A percentile compares a stretch with the other conserved stretches of the same genome.
phyloP scores from a whole-genome alignment of 2,888 invertebrate genomes.

The Drosophila kambysellisi region DNA sequence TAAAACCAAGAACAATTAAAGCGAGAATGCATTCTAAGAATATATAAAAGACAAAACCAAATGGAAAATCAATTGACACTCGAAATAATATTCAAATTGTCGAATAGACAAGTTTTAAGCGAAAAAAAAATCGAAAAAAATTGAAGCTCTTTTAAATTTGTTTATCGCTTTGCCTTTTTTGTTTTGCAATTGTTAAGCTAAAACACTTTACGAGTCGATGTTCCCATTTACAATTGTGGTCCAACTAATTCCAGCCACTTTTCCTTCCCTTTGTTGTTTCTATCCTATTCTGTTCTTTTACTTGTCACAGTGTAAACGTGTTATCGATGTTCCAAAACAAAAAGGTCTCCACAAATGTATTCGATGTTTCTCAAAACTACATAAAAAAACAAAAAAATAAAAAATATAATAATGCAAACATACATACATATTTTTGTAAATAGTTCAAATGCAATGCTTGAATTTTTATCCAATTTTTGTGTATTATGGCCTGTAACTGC shows the following conservation, averaged over 20 bases:
- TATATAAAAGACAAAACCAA: constrained; percentile 36
- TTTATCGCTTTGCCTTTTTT: constrained; percentile 56
- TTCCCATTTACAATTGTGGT: constrained; percentile 32
- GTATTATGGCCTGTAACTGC: constrained; percentile 60
- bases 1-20: constrained; percentile 50
- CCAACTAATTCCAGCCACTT: constrained; percentile 39
- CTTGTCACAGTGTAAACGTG: constrained; percentile 39
- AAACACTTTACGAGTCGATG: constrained; percentile 47
- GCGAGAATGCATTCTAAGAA: constrained; percentile 62
- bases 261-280: constrained; percentile 14
- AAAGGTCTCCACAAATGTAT: constrained; percentile 65
- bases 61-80: constrained; percentile 36
- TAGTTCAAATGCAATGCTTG: constrained; percentile 70
- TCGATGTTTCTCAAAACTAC: constrained; percentile 64
- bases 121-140: neutral
- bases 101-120: constrained; percentile 25
- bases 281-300: constrained; percentile 1
- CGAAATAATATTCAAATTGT: constrained; percentile 31
- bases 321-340: constrained; percentile 58
- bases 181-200: constrained; percentile 74
- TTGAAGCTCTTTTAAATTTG: neutral
- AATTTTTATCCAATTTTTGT: constrained; percentile 66
- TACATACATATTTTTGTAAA: constrained; percentile 73
- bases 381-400: constrained; percentile 8
- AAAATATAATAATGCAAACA: constrained; percentile 38